Evolutionary conservation across 2,888 invertebrate species (phyloP).

Genomic region (Drosophila nigricruria): DNA sequence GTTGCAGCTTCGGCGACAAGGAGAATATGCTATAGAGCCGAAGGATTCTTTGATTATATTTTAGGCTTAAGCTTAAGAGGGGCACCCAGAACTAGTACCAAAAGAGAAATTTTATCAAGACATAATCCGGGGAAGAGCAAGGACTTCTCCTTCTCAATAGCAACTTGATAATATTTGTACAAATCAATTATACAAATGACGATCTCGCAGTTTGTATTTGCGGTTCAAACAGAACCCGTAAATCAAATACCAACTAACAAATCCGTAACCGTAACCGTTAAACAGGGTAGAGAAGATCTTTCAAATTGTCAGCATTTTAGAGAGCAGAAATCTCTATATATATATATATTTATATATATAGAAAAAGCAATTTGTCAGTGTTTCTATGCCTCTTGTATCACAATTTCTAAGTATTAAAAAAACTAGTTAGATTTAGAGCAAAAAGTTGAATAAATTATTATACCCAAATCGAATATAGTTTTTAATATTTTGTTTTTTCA

Average conservation of each 20-base stretch:
- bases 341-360: neutral
- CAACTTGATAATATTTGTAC: constrained; percentile 25
- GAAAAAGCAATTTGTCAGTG: constrained; percentile 2
- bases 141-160: too few relatives aligned
- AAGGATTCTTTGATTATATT: neutral
- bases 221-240: constrained; percentile 6
- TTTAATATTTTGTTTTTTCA: neutral
- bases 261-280: too few relatives aligned
- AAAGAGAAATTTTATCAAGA: constrained; percentile 4
- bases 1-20: constrained; percentile 59
- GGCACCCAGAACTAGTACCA: constrained; percentile 2
- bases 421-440: constrained; percentile 20
- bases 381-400: constrained; percentile 21
- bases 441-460: constrained; percentile 39
- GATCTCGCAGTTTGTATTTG: constrained; percentile 35
- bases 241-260: constrained; percentile 11
- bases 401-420: constrained; percentile 6
- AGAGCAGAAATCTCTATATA: neutral
- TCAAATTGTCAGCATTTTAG: neutral
- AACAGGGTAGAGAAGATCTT: too few relatives aligned
- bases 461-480: neutral
- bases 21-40: constrained; percentile 60
- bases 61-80: neutral
- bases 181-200: constrained; percentile 15
- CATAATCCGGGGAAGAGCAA: too few relatives aligned